Base-by-base conservation (phyloP, 2,888 invertebrate species). In the Netelia fuscicornis region DNA sequence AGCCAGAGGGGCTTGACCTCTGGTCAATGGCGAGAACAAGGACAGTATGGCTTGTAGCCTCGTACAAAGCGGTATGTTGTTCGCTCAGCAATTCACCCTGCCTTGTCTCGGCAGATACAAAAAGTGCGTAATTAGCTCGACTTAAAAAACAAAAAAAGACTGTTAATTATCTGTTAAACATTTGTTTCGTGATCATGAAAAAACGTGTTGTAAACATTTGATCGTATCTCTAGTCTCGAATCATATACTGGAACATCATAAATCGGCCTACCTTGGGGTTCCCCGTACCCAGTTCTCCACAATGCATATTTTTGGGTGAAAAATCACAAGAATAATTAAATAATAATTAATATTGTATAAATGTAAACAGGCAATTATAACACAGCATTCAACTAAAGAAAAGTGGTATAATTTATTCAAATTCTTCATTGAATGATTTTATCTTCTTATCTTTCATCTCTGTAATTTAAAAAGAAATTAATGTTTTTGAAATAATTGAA, bases 21-120 rank as follows among this genome's bases (percentile, higher is more conserved):
- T 91, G 93, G 93, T 92, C 93, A 93, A 90, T 91, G 91, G 86
- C 88, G 88, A 90, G 86, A 87, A 88, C 87, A 86, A 89, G 90
- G 88, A 89, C 90, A 91, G 92, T 92, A 79, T 60, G 70, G 81
- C 72, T 72, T 82, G 84, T 84, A 88, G 81, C 84, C 88, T 88
- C 86, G 85, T 85, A 56, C 86, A 88, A 54, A 88, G 80, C 88
- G 91, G 88, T 82, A 93, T 93, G 93, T 90, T 93, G 75, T 93
- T 93, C 90, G 91, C 92, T 52, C 93, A 93, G 89, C 93, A 92
- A 85, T 91, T 93, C 79, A 88, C 89, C 56, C 86, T 93, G 72
- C 93, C 93, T 88, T 93, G 93, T 81, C 91, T 93, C 64, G 90
- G 92, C 76, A 93, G 91, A 87, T 92, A 91, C 86, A 92, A 92